Evolutionary conservation across 1,140 invertebrate genomes (phyloP).

Genomic region (Dinoponera quadriceps): DNA sequence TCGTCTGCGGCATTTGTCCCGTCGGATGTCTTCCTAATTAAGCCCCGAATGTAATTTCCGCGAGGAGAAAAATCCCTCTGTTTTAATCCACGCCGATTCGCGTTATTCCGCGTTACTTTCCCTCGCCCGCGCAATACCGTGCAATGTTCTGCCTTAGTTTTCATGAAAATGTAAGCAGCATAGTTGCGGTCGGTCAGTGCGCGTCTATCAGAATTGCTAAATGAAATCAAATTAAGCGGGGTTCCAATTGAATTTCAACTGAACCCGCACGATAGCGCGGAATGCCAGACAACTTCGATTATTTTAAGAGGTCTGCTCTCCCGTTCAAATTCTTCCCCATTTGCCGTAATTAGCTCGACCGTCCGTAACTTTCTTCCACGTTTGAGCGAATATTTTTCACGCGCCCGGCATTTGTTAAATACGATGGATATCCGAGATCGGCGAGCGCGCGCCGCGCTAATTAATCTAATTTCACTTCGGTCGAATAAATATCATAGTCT

Average conservation of each 20-base stretch:
- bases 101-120: background rate
- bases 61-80: background rate
- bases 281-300: background rate
- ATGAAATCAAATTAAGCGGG: conserved; percentile 26
- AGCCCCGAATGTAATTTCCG: background rate
- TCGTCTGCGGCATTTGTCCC: background rate
- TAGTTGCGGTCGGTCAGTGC: background rate
- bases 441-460: background rate
- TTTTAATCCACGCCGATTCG: background rate
- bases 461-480: conserved; percentile 22
- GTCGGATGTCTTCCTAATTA: background rate
- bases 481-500: conserved; percentile 14
- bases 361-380: conserved; percentile 13
- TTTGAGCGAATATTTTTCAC: background rate
- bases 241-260: conserved; percentile 20
- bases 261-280: too few relatives aligned
- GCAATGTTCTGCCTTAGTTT: conserved; percentile 16
- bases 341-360: conserved; percentile 8
- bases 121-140: background rate
- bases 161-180: conserved; percentile 32
- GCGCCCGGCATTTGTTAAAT: too few relatives aligned
- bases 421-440: too few relatives aligned
- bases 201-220: conserved; percentile 12
- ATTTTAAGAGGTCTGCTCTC: background rate
- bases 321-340: background rate